Evolutionary conservation across 2,797 vertebrate genomes (phyloP), one percentile per base, ranked within the genome.

Genomic region (Ptychobarbus kaznakovi): DNA sequence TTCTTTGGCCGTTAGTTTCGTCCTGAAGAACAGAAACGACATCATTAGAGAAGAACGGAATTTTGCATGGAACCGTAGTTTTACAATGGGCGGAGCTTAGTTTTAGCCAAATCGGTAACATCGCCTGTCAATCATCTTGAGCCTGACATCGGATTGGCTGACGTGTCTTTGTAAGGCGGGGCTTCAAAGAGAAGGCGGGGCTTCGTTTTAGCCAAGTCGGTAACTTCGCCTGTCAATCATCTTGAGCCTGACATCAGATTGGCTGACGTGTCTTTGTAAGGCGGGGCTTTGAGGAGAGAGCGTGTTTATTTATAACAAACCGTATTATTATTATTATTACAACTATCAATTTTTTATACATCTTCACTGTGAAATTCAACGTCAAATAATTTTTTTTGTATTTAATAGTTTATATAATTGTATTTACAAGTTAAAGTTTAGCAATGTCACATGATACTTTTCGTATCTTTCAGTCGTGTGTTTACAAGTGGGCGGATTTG

Each of bases 61-160:
- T 1, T 3, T 20, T 0, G 4, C 2, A 4, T 68, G 3, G 0
- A 42, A 22, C 10, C 0, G 6, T 5, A 0, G 0, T 0, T 2
- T 9, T 1, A 1, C 3, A 20, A 9, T 1, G n/a, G 74, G 82
- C 63, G 65, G 49, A 18, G 15, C 61, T 75, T 15, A 13, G 0
- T 74, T 40, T 74, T 51, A 65, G 58, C 9, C 16, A 82, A 82
- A 42, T 44, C n/a, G 32, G 38, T 20, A 32, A 61, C 6, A 4
- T 20, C 1, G 1, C 5, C 3, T 68, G 73, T 77, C 61, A 77
- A 68, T 76, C 61, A 68, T 1, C 13, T 4, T 68, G 22, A 13
- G 28, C 3, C 16, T 32, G 5, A 7, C 3, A 75, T n/a, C 22
- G 11, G 56, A 11, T 82, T 74, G 70, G 72, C 1, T 40, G 22